Evolutionary conservation across 1,140 invertebrate genomes (phyloP).

Genomic region (Ceratitis capitata): DNA sequence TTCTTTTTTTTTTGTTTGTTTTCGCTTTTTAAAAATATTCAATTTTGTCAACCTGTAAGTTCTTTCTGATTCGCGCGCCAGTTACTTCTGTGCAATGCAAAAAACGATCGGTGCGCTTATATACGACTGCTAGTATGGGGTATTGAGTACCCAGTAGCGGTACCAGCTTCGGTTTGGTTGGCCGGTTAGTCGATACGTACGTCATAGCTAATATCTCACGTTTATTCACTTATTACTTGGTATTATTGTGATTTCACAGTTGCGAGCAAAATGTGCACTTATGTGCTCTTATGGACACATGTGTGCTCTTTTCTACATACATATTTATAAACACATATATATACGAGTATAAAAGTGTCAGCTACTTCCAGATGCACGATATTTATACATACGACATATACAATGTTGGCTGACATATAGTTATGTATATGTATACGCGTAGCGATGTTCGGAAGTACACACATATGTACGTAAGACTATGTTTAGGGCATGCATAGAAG

Average conservation of each 20-base stretch:
- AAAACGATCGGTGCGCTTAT: conserved; percentile 8
- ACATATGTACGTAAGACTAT: too few relatives aligned
- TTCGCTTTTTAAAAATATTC: background rate
- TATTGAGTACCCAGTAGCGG: background rate
- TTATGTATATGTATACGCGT: too few relatives aligned
- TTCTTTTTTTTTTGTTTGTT: background rate
- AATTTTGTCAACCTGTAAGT: conserved; percentile 2
- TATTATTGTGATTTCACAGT: conserved; percentile 14
- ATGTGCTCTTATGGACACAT: background rate
- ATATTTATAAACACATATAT: too few relatives aligned
- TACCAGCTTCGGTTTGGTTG: background rate
- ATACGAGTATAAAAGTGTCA: background rate
- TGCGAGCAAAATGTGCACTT: background rate
- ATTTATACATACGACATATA: too few relatives aligned
- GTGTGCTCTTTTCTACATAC: too few relatives aligned
- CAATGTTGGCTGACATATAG: too few relatives aligned
- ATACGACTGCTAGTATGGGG: too few relatives aligned
- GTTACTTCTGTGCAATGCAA: background rate
- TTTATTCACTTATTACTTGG: background rate
- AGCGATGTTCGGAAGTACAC: too few relatives aligned
- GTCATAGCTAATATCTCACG: conserved; percentile 22
- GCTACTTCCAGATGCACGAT: too few relatives aligned
- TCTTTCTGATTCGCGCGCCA: conserved; percentile 33
- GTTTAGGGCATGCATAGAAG: too few relatives aligned
- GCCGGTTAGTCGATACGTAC: background rate